These are phyloP conservation scores for Chelmon rostratus DNA, from an alignment of 2,797 vertebrate genomes.

Conservation along the genomic window DNA sequence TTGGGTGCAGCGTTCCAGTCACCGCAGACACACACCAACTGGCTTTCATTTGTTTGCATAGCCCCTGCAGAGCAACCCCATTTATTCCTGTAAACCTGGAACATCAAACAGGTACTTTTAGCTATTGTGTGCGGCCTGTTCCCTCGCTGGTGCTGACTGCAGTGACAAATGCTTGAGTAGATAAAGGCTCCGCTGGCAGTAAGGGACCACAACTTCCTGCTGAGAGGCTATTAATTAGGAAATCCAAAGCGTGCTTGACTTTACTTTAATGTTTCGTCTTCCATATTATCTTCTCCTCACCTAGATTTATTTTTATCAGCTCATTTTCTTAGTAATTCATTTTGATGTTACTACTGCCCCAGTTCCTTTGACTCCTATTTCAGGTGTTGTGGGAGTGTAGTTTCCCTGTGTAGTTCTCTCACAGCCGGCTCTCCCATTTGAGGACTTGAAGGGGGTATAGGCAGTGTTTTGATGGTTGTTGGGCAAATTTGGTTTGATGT, in stretches of 20 bases:
- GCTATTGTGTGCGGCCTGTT: slow-evolving; percentile 64
- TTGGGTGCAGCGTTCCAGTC: slow-evolving; percentile 67
- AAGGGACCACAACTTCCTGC: slow-evolving; percentile 58
- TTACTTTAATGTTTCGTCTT: slow-evolving; percentile 52
- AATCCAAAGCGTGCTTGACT: slow-evolving; percentile 55
- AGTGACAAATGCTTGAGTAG: slow-evolving; percentile 72
- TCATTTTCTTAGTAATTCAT: slow-evolving; percentile 58
- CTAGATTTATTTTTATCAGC: slow-evolving; percentile 34
- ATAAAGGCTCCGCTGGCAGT: slow-evolving; percentile 68
- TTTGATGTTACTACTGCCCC: slow-evolving; percentile 56
- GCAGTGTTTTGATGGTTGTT: slow-evolving; percentile 55
- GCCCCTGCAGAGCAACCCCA: slow-evolving; percentile 72
- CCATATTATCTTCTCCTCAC: slow-evolving; percentile 28
- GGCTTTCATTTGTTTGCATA: slow-evolving; percentile 80
- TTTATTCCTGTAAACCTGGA: slow-evolving; percentile 79
- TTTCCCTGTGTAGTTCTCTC: slow-evolving; percentile 37
- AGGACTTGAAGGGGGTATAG: slow-evolving; percentile 30
- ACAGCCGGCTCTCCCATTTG: slow-evolving; percentile 36
- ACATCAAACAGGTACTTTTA: slow-evolving; percentile 81
- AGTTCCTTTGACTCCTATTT: slow-evolving; percentile 65
- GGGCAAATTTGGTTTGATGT: slow-evolving; percentile 67
- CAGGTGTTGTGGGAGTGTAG: slow-evolving; percentile 48
- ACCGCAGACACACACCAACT: slow-evolving; percentile 67
- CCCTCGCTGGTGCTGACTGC: slow-evolving; percentile 62
- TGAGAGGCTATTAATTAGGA: slow-evolving; percentile 69